phyloP scores from a whole-genome alignment of 2,888 invertebrate species.

The Oligia latruncula region DNA sequence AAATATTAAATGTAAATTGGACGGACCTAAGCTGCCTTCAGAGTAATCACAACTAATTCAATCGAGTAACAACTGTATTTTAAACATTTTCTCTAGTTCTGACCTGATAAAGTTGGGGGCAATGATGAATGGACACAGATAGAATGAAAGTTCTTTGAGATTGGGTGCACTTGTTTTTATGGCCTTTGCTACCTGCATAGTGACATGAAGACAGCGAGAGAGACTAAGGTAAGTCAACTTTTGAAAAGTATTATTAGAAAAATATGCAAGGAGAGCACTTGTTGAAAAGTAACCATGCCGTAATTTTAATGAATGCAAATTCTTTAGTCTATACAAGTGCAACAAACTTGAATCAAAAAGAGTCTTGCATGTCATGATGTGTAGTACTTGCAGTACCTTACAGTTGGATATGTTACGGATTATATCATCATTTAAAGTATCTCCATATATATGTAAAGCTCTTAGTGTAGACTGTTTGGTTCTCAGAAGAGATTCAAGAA shows the following conservation, averaged over 20 bases:
- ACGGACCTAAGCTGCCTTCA: slow-evolving; percentile 76
- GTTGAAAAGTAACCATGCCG: slow-evolving; percentile 89
- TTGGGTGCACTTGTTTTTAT: slow-evolving; percentile 88
- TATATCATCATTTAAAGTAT: slow-evolving; percentile 88
- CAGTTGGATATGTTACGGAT: slow-evolving; percentile 85
- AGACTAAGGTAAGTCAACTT: slow-evolving; percentile 86
- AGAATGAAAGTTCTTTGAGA: slow-evolving; percentile 87
- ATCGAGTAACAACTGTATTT: slow-evolving; percentile 87
- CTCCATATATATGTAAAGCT: slow-evolving; percentile 88
- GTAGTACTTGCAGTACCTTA: slow-evolving; percentile 83
- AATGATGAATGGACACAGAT: slow-evolving; percentile 87
- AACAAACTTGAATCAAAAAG: slow-evolving; percentile 88
- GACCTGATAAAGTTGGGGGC: slow-evolving; percentile 85
- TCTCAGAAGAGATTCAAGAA: slow-evolving; percentile 85
- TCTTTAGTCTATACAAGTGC: slow-evolving; percentile 85
- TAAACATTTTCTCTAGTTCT: slow-evolving; percentile 87
- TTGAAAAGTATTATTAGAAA: slow-evolving; percentile 87
- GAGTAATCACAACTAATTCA: slow-evolving; percentile 73
- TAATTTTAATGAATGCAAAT: slow-evolving; percentile 86
- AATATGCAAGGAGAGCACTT: slow-evolving; percentile 86
- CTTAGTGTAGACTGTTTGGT: slow-evolving; percentile 83
- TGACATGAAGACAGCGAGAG: slow-evolving; percentile 87
- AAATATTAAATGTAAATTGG: slow-evolving; percentile 68
- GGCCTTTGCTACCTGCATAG: slow-evolving; percentile 86
- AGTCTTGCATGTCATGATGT: slow-evolving; percentile 89